phyloP scores from a whole-genome alignment of 35 echinoderm and acorn worm genomes.

The Heliocidaris tuberculata region DNA sequence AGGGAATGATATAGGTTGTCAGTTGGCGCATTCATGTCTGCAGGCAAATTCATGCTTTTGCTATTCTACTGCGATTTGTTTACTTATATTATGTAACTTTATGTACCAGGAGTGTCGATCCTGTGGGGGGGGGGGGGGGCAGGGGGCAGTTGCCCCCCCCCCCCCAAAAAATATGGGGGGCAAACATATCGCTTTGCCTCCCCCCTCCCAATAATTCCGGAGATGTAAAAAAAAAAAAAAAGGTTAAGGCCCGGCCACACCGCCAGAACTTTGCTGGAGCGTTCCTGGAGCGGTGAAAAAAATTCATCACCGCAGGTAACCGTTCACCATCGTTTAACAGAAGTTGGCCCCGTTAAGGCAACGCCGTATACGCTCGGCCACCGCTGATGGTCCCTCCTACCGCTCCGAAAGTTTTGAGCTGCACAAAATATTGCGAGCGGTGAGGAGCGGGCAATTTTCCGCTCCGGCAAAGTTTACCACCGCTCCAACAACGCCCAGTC shows the following conservation, averaged over 20 bases:
- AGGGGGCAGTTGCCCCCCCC: no score
- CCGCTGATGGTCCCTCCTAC: constrained; percentile 33
- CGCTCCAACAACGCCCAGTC: constrained; percentile 39
- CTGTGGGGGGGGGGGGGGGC: no score
- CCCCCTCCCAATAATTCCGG: no score
- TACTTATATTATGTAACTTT: no score
- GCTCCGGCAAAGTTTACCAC: constrained; percentile 30
- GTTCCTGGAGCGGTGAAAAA: constrained; percentile 5
- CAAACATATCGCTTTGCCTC: no score
- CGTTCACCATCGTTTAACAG: constrained; percentile 38
- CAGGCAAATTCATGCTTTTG: no score
- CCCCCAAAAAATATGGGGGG: no score
- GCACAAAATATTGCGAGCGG: constrained; percentile 21
- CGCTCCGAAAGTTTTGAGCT: constrained; percentile 39
- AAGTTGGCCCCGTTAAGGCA: constrained; percentile 22
- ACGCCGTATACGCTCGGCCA: constrained; percentile 27
- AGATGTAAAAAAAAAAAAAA: no score
- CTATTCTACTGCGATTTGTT: no score
- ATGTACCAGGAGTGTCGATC: no score
- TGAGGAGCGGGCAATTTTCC: constrained; percentile 38
- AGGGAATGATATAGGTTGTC: no score
- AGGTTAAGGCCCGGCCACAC: background rate
- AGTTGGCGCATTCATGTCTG: no score
- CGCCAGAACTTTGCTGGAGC: background rate
- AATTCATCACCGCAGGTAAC: constrained; percentile 4